Base-by-base conservation (phyloP, 2,797 vertebrate genomes). In the Danio aesculapii region DNA sequence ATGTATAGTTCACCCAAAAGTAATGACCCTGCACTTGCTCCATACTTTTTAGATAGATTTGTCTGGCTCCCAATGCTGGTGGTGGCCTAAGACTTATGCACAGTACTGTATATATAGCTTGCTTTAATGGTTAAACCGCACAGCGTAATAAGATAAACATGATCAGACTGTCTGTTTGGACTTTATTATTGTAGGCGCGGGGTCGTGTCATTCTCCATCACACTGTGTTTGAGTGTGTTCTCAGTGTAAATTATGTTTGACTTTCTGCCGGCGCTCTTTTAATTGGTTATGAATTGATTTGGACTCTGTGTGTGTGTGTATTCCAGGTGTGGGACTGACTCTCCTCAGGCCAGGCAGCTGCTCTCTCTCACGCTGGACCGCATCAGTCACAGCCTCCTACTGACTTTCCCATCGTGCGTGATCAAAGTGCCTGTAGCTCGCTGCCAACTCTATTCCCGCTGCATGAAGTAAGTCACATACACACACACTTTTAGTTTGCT, bases 361-460 rank as follows among this genome's bases (percentile, higher is more conserved):
- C 86, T 98, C 86, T 96, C 96, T 66, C 90, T 99, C 88, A 95
- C 95, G 84, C 92, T 99, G 89, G 98, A 99, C 87, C 88, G 92
- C 9, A 88, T 87, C 0, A 96, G 96, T 0, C 96, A 96, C 6
- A 94, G 95, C 6, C 92, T 99, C 82, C 93, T 98, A 77, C 91
- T 97, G 4, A 94, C 95, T 81, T 99, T 98, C 81, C 95, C 96
- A 0, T 96, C 93, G 49, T 99, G 98, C 0, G 95, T 98, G 90
- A 95, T 97, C 81, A 93, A 96, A 39, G 94, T 97, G 10, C 96
- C 97, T 0, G 93, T 98, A 87, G 97, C 97, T 0, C 96, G 96
- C 57, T 99, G 98, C 92, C 96, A 98, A 86, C 97, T 97, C 85
- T 94, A 98, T 87, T 96, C 97, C 0, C 93, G 94, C 62, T 99